A percentile compares a stretch with the other conserved stretches of the same genome.
Evolutionary conservation across 2,113 vertebrate genomes (phyloP).

Genomic region (Isurus oxyrinchus): DNA sequence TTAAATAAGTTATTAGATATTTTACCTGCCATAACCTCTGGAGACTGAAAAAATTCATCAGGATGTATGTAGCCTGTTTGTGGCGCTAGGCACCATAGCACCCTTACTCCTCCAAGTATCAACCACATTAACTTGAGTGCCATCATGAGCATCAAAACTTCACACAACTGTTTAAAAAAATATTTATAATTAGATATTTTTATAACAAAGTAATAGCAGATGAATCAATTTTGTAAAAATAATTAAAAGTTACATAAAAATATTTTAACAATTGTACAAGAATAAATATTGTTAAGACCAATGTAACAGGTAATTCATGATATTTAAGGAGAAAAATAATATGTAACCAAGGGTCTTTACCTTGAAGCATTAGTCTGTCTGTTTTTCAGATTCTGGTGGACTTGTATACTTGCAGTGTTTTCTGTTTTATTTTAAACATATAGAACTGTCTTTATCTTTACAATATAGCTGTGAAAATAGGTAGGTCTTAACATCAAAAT

Average conservation of each 20-base stretch:
- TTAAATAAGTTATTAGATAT: background rate
- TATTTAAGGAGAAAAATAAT: background rate
- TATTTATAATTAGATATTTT: background rate
- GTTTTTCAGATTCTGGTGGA: background rate
- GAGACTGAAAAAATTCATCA: conserved; percentile 67
- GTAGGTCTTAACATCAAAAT: background rate
- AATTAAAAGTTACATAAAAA: background rate
- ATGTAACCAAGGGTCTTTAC: background rate
- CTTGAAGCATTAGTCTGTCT: background rate
- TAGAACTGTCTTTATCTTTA: background rate
- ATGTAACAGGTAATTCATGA: background rate
- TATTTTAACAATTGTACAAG: background rate
- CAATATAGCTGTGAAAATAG: background rate
- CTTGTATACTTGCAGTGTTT: background rate
- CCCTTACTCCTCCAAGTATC: conserved; percentile 53
- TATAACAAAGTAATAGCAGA: background rate
- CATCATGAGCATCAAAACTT: conserved; percentile 40
- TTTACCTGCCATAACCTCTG: conserved; percentile 66
- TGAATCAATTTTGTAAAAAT: background rate
- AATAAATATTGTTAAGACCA: background rate
- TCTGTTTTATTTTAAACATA: background rate
- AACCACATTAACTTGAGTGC: conserved; percentile 48
- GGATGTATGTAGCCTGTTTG: conserved; percentile 64
- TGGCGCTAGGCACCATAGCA: conserved; percentile 58
- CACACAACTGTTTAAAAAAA: background rate